These are phyloP conservation scores for Temnothorax rugatulus DNA, from an alignment of 2,888 invertebrate genomes.

Conservation along the genomic window DNA sequence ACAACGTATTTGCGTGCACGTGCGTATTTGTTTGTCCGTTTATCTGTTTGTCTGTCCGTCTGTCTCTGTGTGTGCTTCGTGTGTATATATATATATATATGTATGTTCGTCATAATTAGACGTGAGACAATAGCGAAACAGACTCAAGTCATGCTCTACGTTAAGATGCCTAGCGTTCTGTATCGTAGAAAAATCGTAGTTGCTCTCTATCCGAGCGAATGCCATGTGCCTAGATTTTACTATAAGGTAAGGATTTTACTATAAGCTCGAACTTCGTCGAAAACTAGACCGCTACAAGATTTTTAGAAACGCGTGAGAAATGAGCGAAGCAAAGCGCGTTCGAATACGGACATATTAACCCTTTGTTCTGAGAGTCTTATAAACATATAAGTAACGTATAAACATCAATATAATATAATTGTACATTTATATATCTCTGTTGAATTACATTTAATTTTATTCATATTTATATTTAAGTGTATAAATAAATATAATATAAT, in stretches of 20 bases:
- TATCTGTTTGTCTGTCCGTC: conserved; percentile 45
- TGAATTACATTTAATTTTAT: not conserved
- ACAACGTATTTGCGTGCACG: conserved; percentile 57
- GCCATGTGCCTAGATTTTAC: conserved; percentile 41
- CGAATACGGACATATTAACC: not conserved
- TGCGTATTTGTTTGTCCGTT: conserved; percentile 26
- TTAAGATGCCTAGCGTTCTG: conserved; percentile 53
- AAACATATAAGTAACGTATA: not conserved
- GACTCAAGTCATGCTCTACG: conserved; percentile 58
- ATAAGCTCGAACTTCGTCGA: conserved; percentile 31
- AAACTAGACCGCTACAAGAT: conserved; percentile 2
- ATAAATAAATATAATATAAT: not conserved
- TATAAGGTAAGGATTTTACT: not conserved
- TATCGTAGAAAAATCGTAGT: conserved; percentile 56
- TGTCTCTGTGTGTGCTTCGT: not conserved
- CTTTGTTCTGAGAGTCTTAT: not conserved
- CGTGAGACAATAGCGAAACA: conserved; percentile 63
- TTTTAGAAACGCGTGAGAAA: conserved; percentile 2
- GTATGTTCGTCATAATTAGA: conserved; percentile 35
- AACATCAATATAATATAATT: not conserved
- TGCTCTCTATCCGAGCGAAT: conserved; percentile 22
- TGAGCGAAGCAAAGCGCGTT: not conserved
- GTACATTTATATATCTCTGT: no score
- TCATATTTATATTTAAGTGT: conserved; percentile 8
- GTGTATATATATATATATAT: conserved; percentile 25